These are phyloP conservation scores for Hippotragus niger DNA, from an alignment of 2,113 vertebrate species.

Conservation along the genomic window DNA sequence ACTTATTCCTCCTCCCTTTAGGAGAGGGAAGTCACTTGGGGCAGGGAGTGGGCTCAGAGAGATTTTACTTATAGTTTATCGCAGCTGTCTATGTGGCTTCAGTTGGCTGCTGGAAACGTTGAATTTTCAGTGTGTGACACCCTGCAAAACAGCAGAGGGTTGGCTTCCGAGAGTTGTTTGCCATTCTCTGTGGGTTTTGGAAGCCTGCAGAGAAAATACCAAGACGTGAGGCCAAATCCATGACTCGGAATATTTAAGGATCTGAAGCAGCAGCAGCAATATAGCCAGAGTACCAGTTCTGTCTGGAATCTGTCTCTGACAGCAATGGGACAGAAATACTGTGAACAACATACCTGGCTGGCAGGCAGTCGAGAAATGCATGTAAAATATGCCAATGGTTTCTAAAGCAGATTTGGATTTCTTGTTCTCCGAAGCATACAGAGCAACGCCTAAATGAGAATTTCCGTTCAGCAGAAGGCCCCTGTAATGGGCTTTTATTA, in stretches of 20 bases:
- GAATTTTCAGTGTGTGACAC: background rate
- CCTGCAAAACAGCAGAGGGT: background rate
- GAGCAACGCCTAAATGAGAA: background rate
- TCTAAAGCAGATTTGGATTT: background rate
- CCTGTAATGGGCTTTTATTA: background rate
- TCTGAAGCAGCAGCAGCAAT: conserved; percentile 6
- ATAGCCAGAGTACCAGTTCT: background rate
- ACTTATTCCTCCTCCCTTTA: conserved; percentile 37
- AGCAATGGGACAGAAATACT: background rate
- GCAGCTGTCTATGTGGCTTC: conserved; percentile 1
- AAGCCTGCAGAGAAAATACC: conserved; percentile 4
- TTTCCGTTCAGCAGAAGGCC: background rate
- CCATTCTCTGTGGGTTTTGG: background rate
- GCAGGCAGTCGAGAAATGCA: background rate
- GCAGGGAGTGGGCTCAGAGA: background rate
- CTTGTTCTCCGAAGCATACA: background rate
- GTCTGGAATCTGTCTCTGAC: conserved; percentile 32
- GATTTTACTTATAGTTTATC: conserved; percentile 33
- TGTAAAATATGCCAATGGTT: background rate
- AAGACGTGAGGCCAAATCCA: background rate
- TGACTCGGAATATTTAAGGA: conserved; percentile 19
- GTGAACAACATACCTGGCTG: conserved; percentile 9
- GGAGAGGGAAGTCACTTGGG: background rate
- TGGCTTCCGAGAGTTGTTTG: background rate
- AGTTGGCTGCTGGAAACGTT: background rate